Conservation (phyloP, 2,113 vertebrate genomes). For the Anolis carolinensis region DNA sequence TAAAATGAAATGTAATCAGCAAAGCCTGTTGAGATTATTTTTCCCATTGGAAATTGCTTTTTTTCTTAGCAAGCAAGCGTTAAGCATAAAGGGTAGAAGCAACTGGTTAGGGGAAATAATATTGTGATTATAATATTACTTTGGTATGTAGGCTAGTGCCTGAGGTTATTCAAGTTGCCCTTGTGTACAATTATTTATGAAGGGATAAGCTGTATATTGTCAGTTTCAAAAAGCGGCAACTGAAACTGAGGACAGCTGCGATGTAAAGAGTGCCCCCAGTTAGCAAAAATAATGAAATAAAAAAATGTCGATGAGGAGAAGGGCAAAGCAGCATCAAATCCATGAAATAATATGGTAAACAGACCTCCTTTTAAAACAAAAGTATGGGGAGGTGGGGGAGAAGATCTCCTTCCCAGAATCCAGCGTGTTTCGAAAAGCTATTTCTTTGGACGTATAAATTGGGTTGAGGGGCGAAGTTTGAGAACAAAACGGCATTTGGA, state of each 20-base stretch:
- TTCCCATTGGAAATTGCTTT: conserved; percentile 26
- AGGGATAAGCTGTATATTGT: conserved; percentile 55
- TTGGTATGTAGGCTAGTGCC: conserved; percentile 31
- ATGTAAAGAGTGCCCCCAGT: conserved; percentile 57
- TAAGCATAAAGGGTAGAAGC: conserved; percentile 26
- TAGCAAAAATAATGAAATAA: neutral
- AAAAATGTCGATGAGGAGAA: conserved; percentile 51
- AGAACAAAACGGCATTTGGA: conserved; percentile 86
- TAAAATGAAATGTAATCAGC: conserved; percentile 4
- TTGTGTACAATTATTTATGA: conserved; percentile 29
- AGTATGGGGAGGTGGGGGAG: conserved; percentile 44
- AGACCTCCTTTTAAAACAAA: conserved; percentile 76
- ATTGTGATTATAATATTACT: conserved; percentile 14
- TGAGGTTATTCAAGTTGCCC: conserved; percentile 37
- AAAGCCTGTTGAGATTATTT: conserved; percentile 25
- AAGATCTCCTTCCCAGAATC: conserved; percentile 71
- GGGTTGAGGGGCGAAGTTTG: conserved; percentile 79
- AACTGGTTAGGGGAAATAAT: conserved; percentile 42
- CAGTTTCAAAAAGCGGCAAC: neutral
- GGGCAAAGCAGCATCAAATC: conserved; percentile 71
- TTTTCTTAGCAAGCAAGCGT: conserved; percentile 7
- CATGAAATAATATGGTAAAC: conserved; percentile 64
- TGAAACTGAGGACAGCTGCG: conserved; percentile 29
- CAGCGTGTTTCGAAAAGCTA: conserved; percentile 61
- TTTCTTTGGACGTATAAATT: conserved; percentile 77